Conservation (phyloP, 2,888 invertebrate genomes). For the Sphecodes monilicornis region DNA sequence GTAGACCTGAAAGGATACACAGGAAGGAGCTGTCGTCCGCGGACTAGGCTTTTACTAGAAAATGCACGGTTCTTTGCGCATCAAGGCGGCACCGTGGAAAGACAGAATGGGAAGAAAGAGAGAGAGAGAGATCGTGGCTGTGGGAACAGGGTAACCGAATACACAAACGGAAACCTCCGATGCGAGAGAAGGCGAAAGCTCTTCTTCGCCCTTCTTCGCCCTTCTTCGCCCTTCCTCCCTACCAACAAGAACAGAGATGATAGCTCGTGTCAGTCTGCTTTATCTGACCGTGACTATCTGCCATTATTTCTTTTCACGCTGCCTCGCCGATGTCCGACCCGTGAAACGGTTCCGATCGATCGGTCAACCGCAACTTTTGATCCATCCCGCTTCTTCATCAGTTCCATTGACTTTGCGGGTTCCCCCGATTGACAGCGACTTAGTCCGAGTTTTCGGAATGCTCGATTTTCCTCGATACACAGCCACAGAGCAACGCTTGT, state of each 20-base stretch:
- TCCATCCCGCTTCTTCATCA: constrained; percentile 46
- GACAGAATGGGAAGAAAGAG: background rate
- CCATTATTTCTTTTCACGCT: constrained; percentile 78
- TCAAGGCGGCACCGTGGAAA: constrained; percentile 37
- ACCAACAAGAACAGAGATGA: constrained; percentile 68
- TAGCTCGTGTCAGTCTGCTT: constrained; percentile 77
- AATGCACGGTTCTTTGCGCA: constrained; percentile 70
- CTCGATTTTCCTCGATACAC: background rate
- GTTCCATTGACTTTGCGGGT: constrained; percentile 43
- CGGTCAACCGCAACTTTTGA: constrained; percentile 49
- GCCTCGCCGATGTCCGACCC: constrained; percentile 65
- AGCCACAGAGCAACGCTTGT: background rate
- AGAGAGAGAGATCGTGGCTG: constrained; percentile 58
- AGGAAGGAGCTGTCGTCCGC: constrained; percentile 72
- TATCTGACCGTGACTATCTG: constrained; percentile 78
- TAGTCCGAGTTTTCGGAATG: background rate
- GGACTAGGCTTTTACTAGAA: constrained; percentile 71
- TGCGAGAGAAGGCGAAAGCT: constrained; percentile 70
- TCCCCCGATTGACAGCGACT: constrained; percentile 21
- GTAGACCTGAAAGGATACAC: constrained; percentile 61
- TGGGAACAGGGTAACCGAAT: constrained; percentile 79
- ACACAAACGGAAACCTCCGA: constrained; percentile 76
- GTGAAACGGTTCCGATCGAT: constrained; percentile 67
- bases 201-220: constrained; percentile 27
- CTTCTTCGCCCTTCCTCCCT: constrained; percentile 13